Base-by-base conservation (phyloP, 2,888 invertebrate species). In the Drosophila neotestacea region DNA sequence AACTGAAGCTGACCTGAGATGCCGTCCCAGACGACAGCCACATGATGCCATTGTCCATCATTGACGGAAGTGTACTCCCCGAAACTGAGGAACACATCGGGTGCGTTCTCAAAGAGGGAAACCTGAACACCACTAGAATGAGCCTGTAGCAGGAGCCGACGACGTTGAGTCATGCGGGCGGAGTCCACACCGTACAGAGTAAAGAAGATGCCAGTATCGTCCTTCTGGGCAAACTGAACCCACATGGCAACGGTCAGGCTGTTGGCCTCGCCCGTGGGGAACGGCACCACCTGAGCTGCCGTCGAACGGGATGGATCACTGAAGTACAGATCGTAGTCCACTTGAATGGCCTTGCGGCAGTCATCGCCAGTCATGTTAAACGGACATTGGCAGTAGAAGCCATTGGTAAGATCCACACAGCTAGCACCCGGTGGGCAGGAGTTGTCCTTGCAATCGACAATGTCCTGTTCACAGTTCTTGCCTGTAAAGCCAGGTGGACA, bases 311-410 rank as follows among this genome's bases (percentile, higher is more conserved):
- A 94, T 48, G 97, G 95, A 91, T 98, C 98, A 88, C 97, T 97
- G 93, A 99, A 98, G 94, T 97, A 97, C 9, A 99, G 93, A 91
- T 99, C 99, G 92, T 99, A 99, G 93, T 99, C 98, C n/a, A 98
- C 97, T 93, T 98, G 98, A 82, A 99, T 97, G n/a, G 97, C 96
- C 94, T 99, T 99, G 91, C 98, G 95, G 90, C 99, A 99, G 90
- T 98, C 97, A 90, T 98, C 98, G 55, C 99, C 99, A 27, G 98
- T 99, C 87, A 98, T 94, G 90, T 98, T 98, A 92, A 98, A 98
- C 7, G 98, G 98, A 94, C 99, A 99, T 92, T 98, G 97, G 90
- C 99, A 99, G 91, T 97, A 98, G 93, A 97, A 98, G 85, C 96
- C 95, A 81, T 97, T 96, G 46, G 97, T 97, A 50, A 98, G 93